These are phyloP conservation scores for Scylla paramamosain DNA, from an alignment of 1,140 invertebrate genomes.

Conservation along the genomic window DNA sequence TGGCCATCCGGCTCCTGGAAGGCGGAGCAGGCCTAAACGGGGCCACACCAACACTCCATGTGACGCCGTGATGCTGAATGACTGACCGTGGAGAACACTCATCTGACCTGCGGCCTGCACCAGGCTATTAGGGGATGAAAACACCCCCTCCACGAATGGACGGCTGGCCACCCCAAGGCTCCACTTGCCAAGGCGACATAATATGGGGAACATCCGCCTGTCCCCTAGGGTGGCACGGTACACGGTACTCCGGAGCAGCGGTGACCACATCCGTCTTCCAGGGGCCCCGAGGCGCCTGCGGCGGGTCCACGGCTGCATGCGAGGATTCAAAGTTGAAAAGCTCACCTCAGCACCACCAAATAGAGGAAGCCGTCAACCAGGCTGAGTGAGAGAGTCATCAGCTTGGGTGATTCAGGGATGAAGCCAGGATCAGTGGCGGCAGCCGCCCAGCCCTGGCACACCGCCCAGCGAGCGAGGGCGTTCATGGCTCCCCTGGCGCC, in stretches of 20 bases:
- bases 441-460: not conserved
- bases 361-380: not conserved
- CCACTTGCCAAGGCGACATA: not conserved
- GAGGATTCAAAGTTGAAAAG: not conserved
- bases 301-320: not conserved
- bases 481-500: conserved; percentile 16
- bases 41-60: not conserved
- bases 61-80: not conserved
- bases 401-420: not conserved
- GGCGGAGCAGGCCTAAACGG: conserved; percentile 5
- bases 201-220: not conserved
- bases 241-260: not conserved
- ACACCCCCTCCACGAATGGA: no score
- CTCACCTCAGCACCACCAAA: not conserved
- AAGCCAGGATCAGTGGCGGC: conserved; percentile 8
- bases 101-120: no score
- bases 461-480: not conserved
- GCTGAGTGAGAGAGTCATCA: conserved; percentile 16
- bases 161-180: not conserved
- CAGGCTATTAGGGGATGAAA: no score
- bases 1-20: not conserved
- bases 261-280: not conserved
- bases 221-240: not conserved
- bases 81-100: not conserved
- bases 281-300: not conserved